These are phyloP conservation scores for Nineta flava DNA, from an alignment of 2,888 invertebrate genomes.

Conservation along the genomic window DNA sequence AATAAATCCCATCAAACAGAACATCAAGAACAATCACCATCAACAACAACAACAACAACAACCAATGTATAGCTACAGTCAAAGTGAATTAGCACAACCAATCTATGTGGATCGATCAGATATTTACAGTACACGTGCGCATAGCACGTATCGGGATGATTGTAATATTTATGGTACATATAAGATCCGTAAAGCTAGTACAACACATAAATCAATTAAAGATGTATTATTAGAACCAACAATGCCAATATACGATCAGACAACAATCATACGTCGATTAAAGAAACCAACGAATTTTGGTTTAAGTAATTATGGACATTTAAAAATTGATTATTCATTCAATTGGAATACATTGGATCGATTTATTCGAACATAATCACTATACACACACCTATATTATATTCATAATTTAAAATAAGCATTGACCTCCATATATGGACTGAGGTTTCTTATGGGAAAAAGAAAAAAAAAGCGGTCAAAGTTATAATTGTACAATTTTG, in stretches of 20 bases:
- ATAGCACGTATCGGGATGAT: background rate
- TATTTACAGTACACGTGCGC: too few species aligned
- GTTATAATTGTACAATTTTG: too few species aligned
- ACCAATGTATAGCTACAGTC: background rate
- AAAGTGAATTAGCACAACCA: background rate
- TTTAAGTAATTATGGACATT: slow-evolving; percentile 58
- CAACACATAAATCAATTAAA: background rate
- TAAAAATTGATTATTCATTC: slow-evolving; percentile 68
- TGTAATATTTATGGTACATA: background rate
- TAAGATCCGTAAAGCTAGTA: background rate
- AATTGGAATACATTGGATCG: slow-evolving; percentile 69
- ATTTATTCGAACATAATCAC: slow-evolving; percentile 43
- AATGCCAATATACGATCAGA: slow-evolving; percentile 25
- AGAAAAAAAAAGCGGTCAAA: too few species aligned
- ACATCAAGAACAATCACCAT: background rate
- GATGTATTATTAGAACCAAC: slow-evolving; percentile 8
- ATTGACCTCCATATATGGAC: too few species aligned
- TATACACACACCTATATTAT: too few species aligned
- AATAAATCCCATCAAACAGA: background rate
- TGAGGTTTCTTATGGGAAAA: too few species aligned
- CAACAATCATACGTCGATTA: slow-evolving; percentile 27
- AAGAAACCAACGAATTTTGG: slow-evolving; percentile 46
- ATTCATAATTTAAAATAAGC: too few species aligned
- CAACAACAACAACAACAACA: background rate
- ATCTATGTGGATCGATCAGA: background rate